phyloP scores from a whole-genome alignment of 1,140 invertebrate species.

The Drosophila novamexicana region DNA sequence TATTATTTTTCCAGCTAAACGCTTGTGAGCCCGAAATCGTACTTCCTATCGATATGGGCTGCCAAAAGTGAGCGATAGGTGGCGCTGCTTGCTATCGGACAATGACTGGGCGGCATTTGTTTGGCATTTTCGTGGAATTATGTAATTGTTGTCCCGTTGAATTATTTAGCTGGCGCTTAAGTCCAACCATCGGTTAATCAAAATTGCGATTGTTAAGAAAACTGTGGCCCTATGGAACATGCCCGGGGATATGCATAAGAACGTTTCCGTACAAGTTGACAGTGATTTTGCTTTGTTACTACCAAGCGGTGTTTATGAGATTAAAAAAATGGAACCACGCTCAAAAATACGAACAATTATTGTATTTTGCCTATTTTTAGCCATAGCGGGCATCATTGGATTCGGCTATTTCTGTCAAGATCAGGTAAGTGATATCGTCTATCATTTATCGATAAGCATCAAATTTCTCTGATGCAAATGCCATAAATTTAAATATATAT shows the following conservation, averaged over 20 bases:
- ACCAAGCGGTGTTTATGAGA: constrained; percentile 89
- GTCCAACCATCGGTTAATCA: background rate
- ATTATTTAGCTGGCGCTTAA: too few relatives aligned
- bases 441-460: constrained; percentile 7
- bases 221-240: constrained; percentile 67
- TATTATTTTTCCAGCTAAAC: constrained; percentile 16
- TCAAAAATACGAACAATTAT: constrained; percentile 90
- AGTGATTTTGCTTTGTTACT: constrained; percentile 90
- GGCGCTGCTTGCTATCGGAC: constrained; percentile 41
- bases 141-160: background rate
- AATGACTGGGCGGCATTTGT: constrained; percentile 39
- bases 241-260: constrained; percentile 88
- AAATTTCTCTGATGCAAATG: constrained; percentile 29
- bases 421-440: constrained; percentile 86
- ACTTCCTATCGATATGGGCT: background rate
- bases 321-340: constrained; percentile 91
- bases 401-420: constrained; percentile 95
- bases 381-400: constrained; percentile 92
- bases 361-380: constrained; percentile 91
- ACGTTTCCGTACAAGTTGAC: constrained; percentile 91
- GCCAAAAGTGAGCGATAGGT: constrained; percentile 3
- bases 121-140: constrained; percentile 35
- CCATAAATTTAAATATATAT: constrained; percentile 45
- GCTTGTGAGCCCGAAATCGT: background rate
- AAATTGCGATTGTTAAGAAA: constrained; percentile 7